These are phyloP conservation scores for Drosophila burlai DNA, from an alignment of 1,140 invertebrate genomes.

Conservation along the genomic window DNA sequence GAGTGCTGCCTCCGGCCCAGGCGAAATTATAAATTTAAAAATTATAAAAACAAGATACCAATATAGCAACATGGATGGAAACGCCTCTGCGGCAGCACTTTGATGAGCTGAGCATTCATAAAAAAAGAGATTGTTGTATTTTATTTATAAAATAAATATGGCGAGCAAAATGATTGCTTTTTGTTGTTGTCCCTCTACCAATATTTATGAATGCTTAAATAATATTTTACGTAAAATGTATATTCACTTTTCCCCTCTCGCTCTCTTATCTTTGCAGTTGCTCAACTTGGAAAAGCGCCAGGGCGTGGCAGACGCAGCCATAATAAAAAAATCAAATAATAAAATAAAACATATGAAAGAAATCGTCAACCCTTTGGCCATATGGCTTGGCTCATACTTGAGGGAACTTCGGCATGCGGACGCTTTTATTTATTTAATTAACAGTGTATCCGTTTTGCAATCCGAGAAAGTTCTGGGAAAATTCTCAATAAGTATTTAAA, in stretches of 20 bases:
- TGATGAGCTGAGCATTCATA: slow-evolving; percentile 66
- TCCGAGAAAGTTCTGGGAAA: slow-evolving; percentile 23
- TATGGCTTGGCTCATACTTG: slow-evolving; percentile 56
- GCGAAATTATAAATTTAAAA: slow-evolving; percentile 68
- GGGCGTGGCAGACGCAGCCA: slow-evolving; percentile 52
- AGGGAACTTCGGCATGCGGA: slow-evolving; percentile 49
- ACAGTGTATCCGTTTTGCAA: slow-evolving; percentile 28
- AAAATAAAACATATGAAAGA: slow-evolving; percentile 14
- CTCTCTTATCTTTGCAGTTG: slow-evolving; percentile 65
- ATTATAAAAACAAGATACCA: slow-evolving; percentile 53
- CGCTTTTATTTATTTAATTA: slow-evolving; percentile 63
- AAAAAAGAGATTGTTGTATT: slow-evolving; percentile 32
- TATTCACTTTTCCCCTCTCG: slow-evolving; percentile 23
- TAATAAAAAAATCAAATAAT: slow-evolving; percentile 8
- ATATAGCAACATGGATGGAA: slow-evolving; percentile 20
- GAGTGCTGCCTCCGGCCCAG: slow-evolving; percentile 33
- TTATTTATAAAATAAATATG: slow-evolving; percentile 45
- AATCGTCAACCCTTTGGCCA: slow-evolving; percentile 34
- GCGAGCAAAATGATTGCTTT: slow-evolving; percentile 44
- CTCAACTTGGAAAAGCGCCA: slow-evolving; percentile 74
- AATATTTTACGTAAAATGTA: slow-evolving; percentile 48
- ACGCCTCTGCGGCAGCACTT: slow-evolving; percentile 53
- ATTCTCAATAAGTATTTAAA: slow-evolving; percentile 14
- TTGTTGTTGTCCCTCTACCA: slow-evolving; percentile 18
- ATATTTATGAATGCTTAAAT: slow-evolving; percentile 67